phyloP scores from a whole-genome alignment of 2,888 invertebrate genomes.

The Chamaedrilus cognettii region DNA sequence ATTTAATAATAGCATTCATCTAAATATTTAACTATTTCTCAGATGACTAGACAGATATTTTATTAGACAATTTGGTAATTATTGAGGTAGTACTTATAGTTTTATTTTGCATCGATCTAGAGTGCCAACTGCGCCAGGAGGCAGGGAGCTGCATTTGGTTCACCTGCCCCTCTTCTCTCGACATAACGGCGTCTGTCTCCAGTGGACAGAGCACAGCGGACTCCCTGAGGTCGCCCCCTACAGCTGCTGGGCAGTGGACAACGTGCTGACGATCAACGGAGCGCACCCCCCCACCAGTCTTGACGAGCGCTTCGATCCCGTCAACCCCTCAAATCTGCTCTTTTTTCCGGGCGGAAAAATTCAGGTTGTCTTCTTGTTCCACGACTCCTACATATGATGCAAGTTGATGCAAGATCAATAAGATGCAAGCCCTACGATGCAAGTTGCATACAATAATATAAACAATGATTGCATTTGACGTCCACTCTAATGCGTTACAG shows the following conservation, averaged over 20 bases:
- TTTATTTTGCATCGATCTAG: not conserved
- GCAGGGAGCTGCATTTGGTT: constrained; percentile 35
- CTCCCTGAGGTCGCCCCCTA: constrained; percentile 27
- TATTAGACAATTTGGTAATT: no score
- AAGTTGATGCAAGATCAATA: no score
- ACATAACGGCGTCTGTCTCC: constrained; percentile 46
- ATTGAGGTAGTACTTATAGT: no score
- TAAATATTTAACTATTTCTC: no score
- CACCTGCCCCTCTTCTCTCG: constrained; percentile 51
- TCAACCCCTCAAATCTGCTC: constrained; percentile 58
- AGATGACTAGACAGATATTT: no score
- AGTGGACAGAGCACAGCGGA: constrained; percentile 23
- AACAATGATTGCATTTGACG: no score
- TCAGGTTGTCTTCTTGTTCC: not conserved
- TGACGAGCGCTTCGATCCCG: constrained; percentile 58
- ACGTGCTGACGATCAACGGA: constrained; percentile 56
- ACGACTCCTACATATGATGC: no score
- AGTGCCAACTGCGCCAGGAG: not conserved
- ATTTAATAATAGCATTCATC: no score
- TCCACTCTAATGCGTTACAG: no score
- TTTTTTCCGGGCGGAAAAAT: constrained; percentile 60
- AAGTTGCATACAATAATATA: no score
- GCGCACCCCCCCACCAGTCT: constrained; percentile 48
- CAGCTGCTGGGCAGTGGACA: constrained; percentile 60
- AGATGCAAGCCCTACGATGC: no score